These are phyloP conservation scores for Danio aesculapii DNA, from an alignment of 2,797 vertebrate species.

Conservation along the genomic window DNA sequence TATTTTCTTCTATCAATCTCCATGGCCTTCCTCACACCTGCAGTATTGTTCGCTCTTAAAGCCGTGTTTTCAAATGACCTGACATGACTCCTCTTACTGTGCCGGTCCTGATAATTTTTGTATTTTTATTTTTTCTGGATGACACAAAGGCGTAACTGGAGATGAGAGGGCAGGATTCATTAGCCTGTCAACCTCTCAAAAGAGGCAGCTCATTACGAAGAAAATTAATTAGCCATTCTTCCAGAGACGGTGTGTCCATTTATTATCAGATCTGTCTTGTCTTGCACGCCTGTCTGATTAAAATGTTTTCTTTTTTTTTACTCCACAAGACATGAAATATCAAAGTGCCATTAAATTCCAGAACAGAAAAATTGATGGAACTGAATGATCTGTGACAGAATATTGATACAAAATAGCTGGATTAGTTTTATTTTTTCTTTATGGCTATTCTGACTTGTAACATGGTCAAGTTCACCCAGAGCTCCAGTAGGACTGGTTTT, in stretches of 20 bases:
- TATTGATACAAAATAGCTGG: constrained; percentile 1
- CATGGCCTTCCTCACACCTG: background rate
- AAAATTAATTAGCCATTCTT: constrained; percentile 58
- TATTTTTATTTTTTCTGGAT: constrained; percentile 19
- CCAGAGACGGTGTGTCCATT: constrained; percentile 54
- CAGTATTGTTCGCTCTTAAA: constrained; percentile 30
- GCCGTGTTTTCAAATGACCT: constrained; percentile 9
- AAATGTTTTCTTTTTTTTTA: constrained; percentile 52
- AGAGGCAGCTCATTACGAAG: constrained; percentile 53
- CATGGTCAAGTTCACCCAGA: background rate
- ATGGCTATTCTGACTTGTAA: background rate
- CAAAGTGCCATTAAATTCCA: constrained; percentile 4
- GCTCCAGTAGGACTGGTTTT: background rate
- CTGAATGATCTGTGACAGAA: background rate
- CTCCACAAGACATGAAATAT: constrained; percentile 52
- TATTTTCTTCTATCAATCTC: constrained; percentile 40
- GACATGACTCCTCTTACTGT: constrained; percentile 23
- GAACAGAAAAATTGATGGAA: constrained; percentile 8
- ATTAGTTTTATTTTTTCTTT: background rate
- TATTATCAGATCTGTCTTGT: constrained; percentile 61
- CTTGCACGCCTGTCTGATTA: constrained; percentile 59
- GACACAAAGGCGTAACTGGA: constrained; percentile 36
- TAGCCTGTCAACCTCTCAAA: constrained; percentile 56
- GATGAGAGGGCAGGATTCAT: constrained; percentile 56
- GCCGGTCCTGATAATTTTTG: background rate